A percentile compares a stretch with the other conserved stretches of the same genome.
These are phyloP conservation scores for Agonopterix alstromeriana DNA, from an alignment of 2,888 invertebrate species.

Conservation along the genomic window DNA sequence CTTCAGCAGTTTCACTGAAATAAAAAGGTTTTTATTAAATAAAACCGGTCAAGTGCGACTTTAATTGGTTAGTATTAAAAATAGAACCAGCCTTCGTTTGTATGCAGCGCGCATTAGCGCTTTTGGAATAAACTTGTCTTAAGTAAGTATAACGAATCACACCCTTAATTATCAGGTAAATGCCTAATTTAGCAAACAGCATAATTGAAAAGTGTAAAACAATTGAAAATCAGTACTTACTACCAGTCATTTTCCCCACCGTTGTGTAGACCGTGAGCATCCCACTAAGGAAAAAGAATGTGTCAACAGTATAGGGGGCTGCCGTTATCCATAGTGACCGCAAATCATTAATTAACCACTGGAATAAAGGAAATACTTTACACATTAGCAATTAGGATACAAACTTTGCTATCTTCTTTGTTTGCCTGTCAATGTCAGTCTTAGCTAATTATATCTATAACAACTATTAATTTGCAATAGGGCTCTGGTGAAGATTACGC, in stretches of 20 bases:
- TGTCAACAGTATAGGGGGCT: conserved; percentile 75
- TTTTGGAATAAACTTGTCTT: too few species aligned
- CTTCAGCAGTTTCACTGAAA: conserved; percentile 32
- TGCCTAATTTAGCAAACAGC: too few species aligned
- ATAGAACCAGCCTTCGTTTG: too few species aligned
- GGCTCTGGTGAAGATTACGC: too few species aligned
- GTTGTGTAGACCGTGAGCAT: conserved; percentile 46
- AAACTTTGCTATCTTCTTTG: background rate
- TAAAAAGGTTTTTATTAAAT: background rate
- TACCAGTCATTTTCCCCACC: conserved; percentile 35
- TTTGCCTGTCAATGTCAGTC: background rate
- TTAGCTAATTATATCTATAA: background rate
- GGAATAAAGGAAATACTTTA: conserved; percentile 13
- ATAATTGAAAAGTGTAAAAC: too few species aligned
- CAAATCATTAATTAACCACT: conserved; percentile 29
- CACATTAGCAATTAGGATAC: background rate
- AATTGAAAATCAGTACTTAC: conserved; percentile 24
- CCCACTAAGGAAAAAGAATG: conserved; percentile 71
- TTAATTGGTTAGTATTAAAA: too few species aligned
- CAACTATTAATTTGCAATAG: too few species aligned
- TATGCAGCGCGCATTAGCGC: too few species aligned
- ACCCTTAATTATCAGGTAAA: too few species aligned
- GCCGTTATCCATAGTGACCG: conserved; percentile 45
- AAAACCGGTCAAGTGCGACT: too few species aligned
- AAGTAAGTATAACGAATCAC: too few species aligned